phyloP scores from a whole-genome alignment of 2,113 vertebrate genomes.

The Myocastor coypus region DNA sequence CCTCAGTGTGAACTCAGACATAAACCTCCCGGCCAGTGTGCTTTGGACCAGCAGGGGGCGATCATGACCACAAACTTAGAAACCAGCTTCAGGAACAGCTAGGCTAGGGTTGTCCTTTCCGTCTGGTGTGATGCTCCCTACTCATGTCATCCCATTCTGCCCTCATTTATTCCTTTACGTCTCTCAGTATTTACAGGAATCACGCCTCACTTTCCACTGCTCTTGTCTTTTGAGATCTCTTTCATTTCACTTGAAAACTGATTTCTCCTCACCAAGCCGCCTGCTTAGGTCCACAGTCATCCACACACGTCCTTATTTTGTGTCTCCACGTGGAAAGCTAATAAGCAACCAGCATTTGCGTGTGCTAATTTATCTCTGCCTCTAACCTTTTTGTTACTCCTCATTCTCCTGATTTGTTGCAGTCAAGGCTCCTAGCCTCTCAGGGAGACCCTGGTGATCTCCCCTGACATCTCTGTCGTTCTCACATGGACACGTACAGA shows the following conservation, averaged over 20 bases:
- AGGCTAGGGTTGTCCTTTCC: no score
- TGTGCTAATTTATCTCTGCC: no score
- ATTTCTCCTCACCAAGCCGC: not conserved
- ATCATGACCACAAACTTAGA: no score
- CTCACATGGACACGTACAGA: no score
- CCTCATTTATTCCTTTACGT: not conserved
- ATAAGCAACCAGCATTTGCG: no score
- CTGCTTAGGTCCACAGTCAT: not conserved
- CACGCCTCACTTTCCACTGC: not conserved
- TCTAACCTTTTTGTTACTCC: no score
- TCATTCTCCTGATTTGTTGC: no score
- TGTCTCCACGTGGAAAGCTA: no score
- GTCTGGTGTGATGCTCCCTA: not conserved
- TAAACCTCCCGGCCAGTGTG: not conserved
- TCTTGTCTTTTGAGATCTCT: not conserved
- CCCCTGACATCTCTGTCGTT: no score
- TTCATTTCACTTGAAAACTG: not conserved
- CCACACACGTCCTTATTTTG: not conserved
- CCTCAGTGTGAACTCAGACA: not conserved
- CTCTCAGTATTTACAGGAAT: not conserved
- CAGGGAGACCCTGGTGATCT: no score
- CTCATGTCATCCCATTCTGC: not conserved
- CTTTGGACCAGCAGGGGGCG: not conserved
- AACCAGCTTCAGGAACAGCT: no score
- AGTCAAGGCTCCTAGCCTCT: no score